Conservation (phyloP, 2,113 vertebrate genomes). For the Vombatus ursinus region DNA sequence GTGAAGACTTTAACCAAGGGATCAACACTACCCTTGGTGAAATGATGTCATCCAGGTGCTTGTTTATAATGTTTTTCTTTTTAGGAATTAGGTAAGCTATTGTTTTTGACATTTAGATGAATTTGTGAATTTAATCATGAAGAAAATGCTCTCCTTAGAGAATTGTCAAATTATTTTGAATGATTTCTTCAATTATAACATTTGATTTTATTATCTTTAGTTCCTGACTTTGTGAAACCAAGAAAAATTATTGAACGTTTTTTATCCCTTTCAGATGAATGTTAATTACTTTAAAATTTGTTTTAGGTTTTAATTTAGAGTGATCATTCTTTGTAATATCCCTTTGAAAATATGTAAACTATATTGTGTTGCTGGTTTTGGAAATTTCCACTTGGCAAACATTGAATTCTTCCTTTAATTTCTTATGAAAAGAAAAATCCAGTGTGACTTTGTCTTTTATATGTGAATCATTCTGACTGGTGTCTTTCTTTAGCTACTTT, state of each 20-base stretch:
- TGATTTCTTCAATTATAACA: conserved; percentile 35
- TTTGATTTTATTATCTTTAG: conserved; percentile 40
- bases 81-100: conserved; percentile 62
- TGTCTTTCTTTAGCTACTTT: conserved; percentile 51
- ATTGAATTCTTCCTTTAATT: conserved; percentile 67
- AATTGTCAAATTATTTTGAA: conserved; percentile 26
- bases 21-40: conserved; percentile 86
- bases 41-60: conserved; percentile 87
- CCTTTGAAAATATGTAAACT: conserved; percentile 45
- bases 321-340: conserved; percentile 21
- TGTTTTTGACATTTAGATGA: conserved; percentile 25
- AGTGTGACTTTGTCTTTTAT: conserved; percentile 22
- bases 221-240: conserved; percentile 44
- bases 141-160: conserved; percentile 15
- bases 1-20: conserved; percentile 84
- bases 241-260: conserved; percentile 34
- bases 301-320: conserved; percentile 21
- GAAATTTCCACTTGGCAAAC: conserved; percentile 78
- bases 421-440: conserved; percentile 34
- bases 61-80: conserved; percentile 65
- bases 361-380: conserved; percentile 33
- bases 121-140: conserved; percentile 22
- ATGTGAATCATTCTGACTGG: conserved; percentile 25
- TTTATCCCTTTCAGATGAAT: conserved; percentile 33
- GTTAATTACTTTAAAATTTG: conserved; percentile 46